Evolutionary conservation across 2,888 invertebrate genomes (phyloP).

Genomic region (Apodemia hepburni): DNA sequence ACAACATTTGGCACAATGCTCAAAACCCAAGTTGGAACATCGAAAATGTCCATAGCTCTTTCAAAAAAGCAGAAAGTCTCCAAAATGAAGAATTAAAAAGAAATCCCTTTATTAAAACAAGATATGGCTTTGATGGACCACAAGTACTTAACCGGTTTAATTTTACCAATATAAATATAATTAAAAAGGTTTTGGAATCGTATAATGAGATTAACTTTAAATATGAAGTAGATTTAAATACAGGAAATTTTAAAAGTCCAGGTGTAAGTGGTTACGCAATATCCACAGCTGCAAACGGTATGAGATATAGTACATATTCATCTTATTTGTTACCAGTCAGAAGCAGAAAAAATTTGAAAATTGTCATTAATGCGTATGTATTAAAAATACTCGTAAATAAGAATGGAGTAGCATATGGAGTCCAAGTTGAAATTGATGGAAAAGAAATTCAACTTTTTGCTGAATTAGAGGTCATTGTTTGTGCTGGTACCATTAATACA

Average conservation of each 20-base stretch:
- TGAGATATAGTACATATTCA: constrained; percentile 65
- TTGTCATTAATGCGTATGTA: constrained; percentile 68
- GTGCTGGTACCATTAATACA: constrained; percentile 68
- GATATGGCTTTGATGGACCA: constrained; percentile 65
- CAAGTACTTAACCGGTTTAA: constrained; percentile 65
- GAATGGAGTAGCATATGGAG: constrained; percentile 53
- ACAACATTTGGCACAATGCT: constrained; percentile 67
- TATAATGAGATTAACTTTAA: constrained; percentile 66
- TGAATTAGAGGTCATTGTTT: constrained; percentile 66
- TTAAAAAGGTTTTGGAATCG: constrained; percentile 46
- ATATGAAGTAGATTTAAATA: constrained; percentile 56
- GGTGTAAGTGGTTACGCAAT: constrained; percentile 57
- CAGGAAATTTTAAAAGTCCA: constrained; percentile 55
- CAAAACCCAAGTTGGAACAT: constrained; percentile 80
- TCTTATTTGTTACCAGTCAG: constrained; percentile 57
- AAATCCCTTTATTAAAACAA: constrained; percentile 35
- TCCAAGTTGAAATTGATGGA: constrained; percentile 45
- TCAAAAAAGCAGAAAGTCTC: constrained; percentile 73
- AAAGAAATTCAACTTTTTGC: constrained; percentile 37
- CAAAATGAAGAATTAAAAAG: constrained; percentile 40
- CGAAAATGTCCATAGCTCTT: constrained; percentile 66
- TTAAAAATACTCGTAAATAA: constrained; percentile 69
- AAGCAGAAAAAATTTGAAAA: constrained; percentile 49
- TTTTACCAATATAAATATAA: constrained; percentile 49
- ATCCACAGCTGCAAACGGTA: constrained; percentile 65